These are phyloP conservation scores for Pseudomyrmex flavicornis DNA, from an alignment of 1,140 invertebrate genomes.

Conservation along the genomic window DNA sequence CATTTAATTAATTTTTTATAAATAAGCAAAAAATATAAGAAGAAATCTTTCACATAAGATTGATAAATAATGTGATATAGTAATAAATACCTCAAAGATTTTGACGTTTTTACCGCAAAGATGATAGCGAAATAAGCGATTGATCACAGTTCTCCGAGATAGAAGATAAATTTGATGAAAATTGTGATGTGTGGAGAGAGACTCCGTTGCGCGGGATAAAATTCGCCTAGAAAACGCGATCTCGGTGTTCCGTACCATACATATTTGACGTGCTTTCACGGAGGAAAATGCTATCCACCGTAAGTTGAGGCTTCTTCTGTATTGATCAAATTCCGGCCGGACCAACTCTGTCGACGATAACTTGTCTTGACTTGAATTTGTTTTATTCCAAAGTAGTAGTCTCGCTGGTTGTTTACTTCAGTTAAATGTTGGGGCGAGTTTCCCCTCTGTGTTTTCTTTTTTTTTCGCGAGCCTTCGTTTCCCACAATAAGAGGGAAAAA, in stretches of 20 bases:
- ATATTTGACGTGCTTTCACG: conserved; percentile 56
- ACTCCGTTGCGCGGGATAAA: conserved; percentile 23
- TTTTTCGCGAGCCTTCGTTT: neutral
- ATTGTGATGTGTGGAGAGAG: neutral
- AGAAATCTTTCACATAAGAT: neutral
- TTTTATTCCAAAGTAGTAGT: conserved; percentile 51
- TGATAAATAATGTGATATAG: neutral
- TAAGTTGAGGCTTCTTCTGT: conserved; percentile 40
- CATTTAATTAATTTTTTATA: neutral
- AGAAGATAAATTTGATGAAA: conserved; percentile 45
- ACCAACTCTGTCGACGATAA: conserved; percentile 47
- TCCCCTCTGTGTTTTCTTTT: conserved; percentile 9
- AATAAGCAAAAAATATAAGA: neutral
- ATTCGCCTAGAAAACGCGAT: conserved; percentile 33
- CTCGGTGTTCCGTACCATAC: conserved; percentile 42
- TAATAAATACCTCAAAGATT: neutral
- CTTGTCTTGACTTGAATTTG: conserved; percentile 45
- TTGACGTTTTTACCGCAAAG: neutral
- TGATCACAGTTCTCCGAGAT: neutral
- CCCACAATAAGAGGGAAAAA: neutral
- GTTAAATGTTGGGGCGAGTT: conserved; percentile 39
- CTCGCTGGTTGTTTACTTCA: conserved; percentile 31
- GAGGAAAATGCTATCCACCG: conserved; percentile 52
- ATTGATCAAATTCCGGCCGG: conserved; percentile 59
- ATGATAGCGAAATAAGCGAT: neutral